Base-by-base conservation (phyloP, 2,888 invertebrate species). In the Eupithecia exiguata region DNA sequence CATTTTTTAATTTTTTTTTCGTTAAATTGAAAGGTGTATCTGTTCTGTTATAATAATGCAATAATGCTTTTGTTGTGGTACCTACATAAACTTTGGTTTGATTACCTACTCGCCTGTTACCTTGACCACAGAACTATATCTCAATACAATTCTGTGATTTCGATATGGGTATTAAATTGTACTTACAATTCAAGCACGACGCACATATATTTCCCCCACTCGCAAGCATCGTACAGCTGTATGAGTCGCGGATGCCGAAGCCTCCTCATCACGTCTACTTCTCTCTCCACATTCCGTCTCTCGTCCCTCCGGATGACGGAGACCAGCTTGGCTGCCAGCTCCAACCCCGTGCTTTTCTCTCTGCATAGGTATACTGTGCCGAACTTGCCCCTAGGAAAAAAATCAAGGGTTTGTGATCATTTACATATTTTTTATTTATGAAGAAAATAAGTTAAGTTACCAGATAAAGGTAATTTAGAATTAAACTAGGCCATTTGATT, bases 211-310 rank as follows among this genome's bases (percentile, higher is more conserved):
- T 97, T 97, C 83, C 97, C 97, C 93, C 97, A 97, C 92, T 99
- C 99, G 91, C 98, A 99, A 16, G 99, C 99, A 87, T 99, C 99
- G 91, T 99, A 99, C 65, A 99, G 96, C 91, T 99, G 99, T 84
- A 99, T 98, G 69, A 99, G 96, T 79, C 99, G 95, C 43, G 99
- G 99, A 95, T 99, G 99, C 85, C 99, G 97, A 72, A 99, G 95
- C 80, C 96, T 95, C 87, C 98, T 96, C 99, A 99, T 99, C 84
- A 99, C 98, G 83, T 99, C 99, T 76, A 99, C 97, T 91, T 99
- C 99, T 71, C 99, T 95, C 89, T 98, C 98, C 79, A 99, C 99
- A 86, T 98, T 98, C 78, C 98, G 95, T 77, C 98, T 95, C 90
- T 99, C 99, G 85, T 98, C 98, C 76, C 98, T 96, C 82, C 97